Evolutionary conservation across 1,140 invertebrate genomes (phyloP), one percentile per base, ranked within the genome.

Genomic region (Eriocheir sinensis): DNA sequence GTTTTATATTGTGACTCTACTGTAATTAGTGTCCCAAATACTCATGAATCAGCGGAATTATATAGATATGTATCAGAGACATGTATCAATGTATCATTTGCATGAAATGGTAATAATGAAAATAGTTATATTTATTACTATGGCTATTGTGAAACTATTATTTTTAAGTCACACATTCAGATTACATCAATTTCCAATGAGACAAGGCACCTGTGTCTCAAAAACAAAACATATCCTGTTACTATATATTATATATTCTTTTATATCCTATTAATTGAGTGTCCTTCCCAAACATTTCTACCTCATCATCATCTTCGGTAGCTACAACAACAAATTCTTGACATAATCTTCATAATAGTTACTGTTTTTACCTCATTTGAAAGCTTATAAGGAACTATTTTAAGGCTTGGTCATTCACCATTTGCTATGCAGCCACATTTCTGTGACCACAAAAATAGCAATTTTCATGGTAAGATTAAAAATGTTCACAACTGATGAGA

Each of bases 251-350:
- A 9, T 40, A 32, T 86, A 40, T 86, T 86, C 89, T 90, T 36
- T 72, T 36, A 60, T 72, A n/a, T 15, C 48, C 53, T 60, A 36
- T 89, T 21, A 9, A 38, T 3, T 32, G 34, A 86, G 38, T 40
- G 60, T 30, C 48, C n/a, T 44, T 90, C 30, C 34, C 89, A 21
- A 17, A 72, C 89, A 90, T 27, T 12, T 90, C 89, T 90, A 90
- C 89, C 89, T 90, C 89, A 90, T 90, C 30, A 44, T 90, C 44
- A 36, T 72, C 27, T 85, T 3, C 3, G 34, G n/a, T 81, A 32
- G n/a, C 9, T 0, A 36, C 80, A 81, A 36, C 17, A 27, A 81
- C n/a, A 15, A 85, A 12, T 85, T 34, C 15, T 30, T 40, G 2
- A 41, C 9, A 53, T 89, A 53, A 89, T 36, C 21, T 48, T 2